phyloP scores from a whole-genome alignment of 2,888 invertebrate genomes.

The Cerastis rubricosa region DNA sequence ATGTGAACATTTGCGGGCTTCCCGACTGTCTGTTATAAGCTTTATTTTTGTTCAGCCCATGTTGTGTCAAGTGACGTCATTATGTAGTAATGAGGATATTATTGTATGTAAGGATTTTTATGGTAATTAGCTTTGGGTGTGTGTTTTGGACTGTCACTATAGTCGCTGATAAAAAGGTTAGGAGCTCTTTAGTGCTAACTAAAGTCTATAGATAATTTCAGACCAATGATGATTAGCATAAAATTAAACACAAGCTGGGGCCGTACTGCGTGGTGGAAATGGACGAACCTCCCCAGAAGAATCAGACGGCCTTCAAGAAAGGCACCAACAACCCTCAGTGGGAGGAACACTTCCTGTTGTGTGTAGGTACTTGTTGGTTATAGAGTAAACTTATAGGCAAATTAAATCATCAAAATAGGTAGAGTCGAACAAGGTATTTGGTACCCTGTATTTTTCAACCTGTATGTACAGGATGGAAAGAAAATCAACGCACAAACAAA shows the following conservation, averaged over 20 bases:
- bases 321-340: conserved; percentile 96
- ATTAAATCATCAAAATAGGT: neutral
- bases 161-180: neutral
- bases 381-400: neutral
- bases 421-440: no score
- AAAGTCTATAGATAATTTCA: neutral
- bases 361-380: conserved; percentile 81
- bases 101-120: conserved; percentile 9
- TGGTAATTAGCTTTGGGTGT: neutral
- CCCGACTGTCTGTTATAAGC: conserved; percentile 39
- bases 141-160: neutral
- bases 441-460: no score
- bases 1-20: conserved; percentile 41
- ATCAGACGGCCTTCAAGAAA: conserved; percentile 96
- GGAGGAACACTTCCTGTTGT: conserved; percentile 99
- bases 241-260: neutral
- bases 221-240: neutral
- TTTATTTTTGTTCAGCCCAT: conserved; percentile 47
- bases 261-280: conserved; percentile 96
- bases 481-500: no score
- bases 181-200: neutral
- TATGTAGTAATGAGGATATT: conserved; percentile 34
- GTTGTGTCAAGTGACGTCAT: conserved; percentile 30
- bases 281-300: conserved; percentile 98
- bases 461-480: no score